Conservation (phyloP, 1,140 invertebrate genomes). For the Lycorma delicatula region DNA sequence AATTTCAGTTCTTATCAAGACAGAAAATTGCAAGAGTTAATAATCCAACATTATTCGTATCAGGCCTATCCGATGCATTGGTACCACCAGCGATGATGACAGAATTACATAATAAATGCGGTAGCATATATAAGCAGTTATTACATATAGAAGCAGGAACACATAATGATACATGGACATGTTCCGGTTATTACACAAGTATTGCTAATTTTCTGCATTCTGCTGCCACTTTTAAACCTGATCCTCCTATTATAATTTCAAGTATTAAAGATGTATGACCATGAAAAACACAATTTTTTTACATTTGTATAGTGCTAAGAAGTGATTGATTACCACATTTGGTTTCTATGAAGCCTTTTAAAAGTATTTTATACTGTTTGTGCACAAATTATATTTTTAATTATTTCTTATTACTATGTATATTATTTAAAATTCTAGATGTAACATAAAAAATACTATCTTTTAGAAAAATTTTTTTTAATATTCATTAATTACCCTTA, state of each 20-base stretch:
- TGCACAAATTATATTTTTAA: too few species aligned
- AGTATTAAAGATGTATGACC: too few species aligned
- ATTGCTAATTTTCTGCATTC: conserved; percentile 24
- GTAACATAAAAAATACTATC: too few species aligned
- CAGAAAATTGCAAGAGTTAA: conserved; percentile 56
- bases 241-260: conserved; percentile 16
- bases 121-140: conserved; percentile 59
- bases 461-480: too few species aligned
- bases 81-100: conserved; percentile 83
- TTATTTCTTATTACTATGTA: too few species aligned
- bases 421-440: too few species aligned
- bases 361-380: too few species aligned
- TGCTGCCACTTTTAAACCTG: conserved; percentile 17
- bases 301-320: too few species aligned
- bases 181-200: conserved; percentile 26
- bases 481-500: too few species aligned
- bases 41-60: conserved; percentile 68
- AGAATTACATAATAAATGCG: conserved; percentile 60
- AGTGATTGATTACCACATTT: too few species aligned
- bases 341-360: too few species aligned
- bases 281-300: too few species aligned
- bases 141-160: conserved; percentile 63
- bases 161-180: conserved; percentile 82
- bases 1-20: conserved; percentile 62
- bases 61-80: conserved; percentile 69